Evolutionary conservation across 2,113 vertebrate genomes (phyloP), one percentile per base, ranked within the genome.

Genomic region (Emydocephalus ijimae): DNA sequence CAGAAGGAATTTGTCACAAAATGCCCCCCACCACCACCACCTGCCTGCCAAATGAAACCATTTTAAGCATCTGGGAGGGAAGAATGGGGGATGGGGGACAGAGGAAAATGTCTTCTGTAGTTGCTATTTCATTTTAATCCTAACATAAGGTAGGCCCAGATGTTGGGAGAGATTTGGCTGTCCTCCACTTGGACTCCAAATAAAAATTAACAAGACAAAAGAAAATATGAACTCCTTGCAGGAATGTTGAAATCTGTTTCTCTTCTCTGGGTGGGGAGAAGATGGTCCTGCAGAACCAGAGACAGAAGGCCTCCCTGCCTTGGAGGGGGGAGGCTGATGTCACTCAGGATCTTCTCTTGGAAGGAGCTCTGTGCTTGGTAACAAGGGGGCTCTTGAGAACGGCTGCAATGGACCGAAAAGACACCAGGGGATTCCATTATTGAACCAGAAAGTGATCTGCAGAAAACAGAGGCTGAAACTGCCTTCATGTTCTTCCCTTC

Each of bases 21-120:
- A 55, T 2, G 9, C 6, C 18, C n/a, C 11, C 69, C 34, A 1
- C 18, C 1, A n/a, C n/a, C n/a, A n/a, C n/a, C n/a, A 8, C 15
- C 69, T 21, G 34, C 74, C 74, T 43, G 18, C 34, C 34, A 43
- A 81, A 43, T 43, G 43, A 93, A 94, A 92, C 59, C 56, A 94
- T 92, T 50, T 29, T 0, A 74, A 54, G 91, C 52, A 81, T 92
- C 10, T 61, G 69, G 91, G 4, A 55, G 50, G 24, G 57, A 89
- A 43, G 12, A 24, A 29, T 34, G 5, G 3, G 23, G 24, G 14
- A 2, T 10, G 5, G 39, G 54, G 18, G 2, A 8, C 21, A 81
- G 18, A 39, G 52, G 39, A 87, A 3, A 3, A 5, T 15, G 8
- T 87, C 56, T 45, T 2, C 85, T 45, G 1, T 43, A 54, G 90